A percentile compares a stretch with the other conserved stretches of the same genome.
phyloP scores from a whole-genome alignment of 2,797 vertebrate genomes.

The Notoglanidium macrostoma region DNA sequence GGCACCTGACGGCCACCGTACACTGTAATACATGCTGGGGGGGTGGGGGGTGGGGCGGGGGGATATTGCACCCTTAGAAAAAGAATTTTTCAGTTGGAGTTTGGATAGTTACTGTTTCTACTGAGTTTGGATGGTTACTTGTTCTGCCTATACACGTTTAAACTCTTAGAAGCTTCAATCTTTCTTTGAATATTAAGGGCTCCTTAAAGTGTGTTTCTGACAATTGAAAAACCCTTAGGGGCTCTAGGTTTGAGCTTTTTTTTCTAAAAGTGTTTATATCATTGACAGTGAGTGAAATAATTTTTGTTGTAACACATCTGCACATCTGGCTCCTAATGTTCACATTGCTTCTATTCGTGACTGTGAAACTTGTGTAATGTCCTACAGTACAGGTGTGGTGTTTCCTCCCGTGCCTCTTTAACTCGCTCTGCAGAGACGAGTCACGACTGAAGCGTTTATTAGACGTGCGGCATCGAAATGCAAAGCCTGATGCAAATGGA shows the following conservation, averaged over 20 bases:
- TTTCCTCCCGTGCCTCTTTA: constrained; percentile 31
- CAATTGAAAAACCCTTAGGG: neutral
- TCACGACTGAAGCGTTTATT: constrained; percentile 39
- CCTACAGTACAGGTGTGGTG: neutral
- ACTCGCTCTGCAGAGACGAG: constrained; percentile 18
- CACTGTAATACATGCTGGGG: too few species aligned
- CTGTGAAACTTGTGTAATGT: neutral
- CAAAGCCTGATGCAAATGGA: constrained; percentile 53
- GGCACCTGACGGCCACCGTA: too few species aligned
- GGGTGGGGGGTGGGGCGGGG: too few species aligned
- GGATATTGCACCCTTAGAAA: neutral
- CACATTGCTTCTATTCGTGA: neutral
- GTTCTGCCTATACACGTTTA: neutral
- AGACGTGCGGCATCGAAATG: constrained; percentile 51
- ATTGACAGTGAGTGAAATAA: neutral
- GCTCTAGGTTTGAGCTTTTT: neutral
- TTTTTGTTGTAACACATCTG: neutral
- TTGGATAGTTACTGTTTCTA: neutral
- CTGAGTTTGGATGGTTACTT: too few species aligned
- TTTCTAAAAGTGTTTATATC: neutral
- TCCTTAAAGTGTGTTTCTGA: neutral
- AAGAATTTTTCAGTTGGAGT: neutral
- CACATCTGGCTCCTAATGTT: neutral
- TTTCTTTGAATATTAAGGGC: neutral
- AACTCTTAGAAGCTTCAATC: neutral